These are phyloP conservation scores for Subacronicta megacephala DNA, from an alignment of 2,888 invertebrate genomes.

Conservation along the genomic window DNA sequence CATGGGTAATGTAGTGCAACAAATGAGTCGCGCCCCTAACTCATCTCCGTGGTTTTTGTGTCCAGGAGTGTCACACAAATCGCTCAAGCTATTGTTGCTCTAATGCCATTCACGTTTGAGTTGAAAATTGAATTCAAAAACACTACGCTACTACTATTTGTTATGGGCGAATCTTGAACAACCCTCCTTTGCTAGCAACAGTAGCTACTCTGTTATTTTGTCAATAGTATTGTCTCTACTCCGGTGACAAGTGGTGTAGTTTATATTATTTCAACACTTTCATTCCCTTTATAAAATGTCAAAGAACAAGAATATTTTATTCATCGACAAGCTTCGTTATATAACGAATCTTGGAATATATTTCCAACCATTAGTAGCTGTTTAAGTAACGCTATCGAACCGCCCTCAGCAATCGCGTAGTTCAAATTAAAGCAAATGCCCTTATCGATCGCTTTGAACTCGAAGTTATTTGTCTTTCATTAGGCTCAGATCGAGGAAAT, in stretches of 20 bases:
- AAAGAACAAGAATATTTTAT: conserved; percentile 19
- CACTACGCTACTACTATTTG: conserved; percentile 27
- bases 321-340: conserved; percentile 15
- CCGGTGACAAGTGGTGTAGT: conserved; percentile 63
- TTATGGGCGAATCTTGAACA: conserved; percentile 43
- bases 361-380: conserved; percentile 33
- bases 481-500: conserved; percentile 83
- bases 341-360: conserved; percentile 13
- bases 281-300: conserved; percentile 52
- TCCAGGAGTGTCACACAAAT: conserved; percentile 28
- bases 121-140: conserved; percentile 51
- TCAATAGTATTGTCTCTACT: conserved; percentile 70
- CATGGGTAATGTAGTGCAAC: conserved; percentile 78
- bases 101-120: conserved; percentile 35
- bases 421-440: conserved; percentile 77
- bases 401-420: conserved; percentile 61
- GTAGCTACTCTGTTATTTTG: conserved; percentile 60
- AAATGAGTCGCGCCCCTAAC: conserved; percentile 69
- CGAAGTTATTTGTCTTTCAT: conserved; percentile 84
- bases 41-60: conserved; percentile 63
- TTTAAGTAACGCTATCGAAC: conserved; percentile 35
- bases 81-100: conserved; percentile 26
- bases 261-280: conserved; percentile 70
- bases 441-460: conserved; percentile 81
- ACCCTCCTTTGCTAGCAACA: conserved; percentile 32